A percentile compares a stretch with the other conserved stretches of the same genome.
Evolutionary conservation across 2,797 vertebrate genomes (phyloP).

Genomic region (Hydrocynus forskahlii): DNA sequence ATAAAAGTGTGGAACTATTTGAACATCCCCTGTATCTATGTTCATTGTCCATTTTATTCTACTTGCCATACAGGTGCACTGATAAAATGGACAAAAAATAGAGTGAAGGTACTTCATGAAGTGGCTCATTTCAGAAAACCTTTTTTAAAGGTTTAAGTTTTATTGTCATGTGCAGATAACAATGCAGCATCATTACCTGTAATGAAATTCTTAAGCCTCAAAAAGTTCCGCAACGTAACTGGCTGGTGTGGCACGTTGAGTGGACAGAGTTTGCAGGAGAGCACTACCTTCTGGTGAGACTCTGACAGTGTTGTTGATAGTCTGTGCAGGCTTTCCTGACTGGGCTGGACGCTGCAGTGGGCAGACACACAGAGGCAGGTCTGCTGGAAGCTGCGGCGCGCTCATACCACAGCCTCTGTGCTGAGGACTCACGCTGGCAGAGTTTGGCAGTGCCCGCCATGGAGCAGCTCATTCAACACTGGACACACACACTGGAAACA

Average conservation of each 20-base stretch:
- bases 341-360: slow-evolving; percentile 76
- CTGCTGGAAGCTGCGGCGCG: slow-evolving; percentile 85
- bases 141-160: no score
- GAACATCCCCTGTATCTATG: no score
- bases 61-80: no score
- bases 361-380: slow-evolving; percentile 71
- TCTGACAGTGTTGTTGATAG: slow-evolving; percentile 64
- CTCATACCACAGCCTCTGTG: slow-evolving; percentile 79
- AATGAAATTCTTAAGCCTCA: no score
- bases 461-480: slow-evolving; percentile 78
- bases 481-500: slow-evolving; percentile 75
- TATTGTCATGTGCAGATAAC: no score
- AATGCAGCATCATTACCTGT: no score
- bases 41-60: no score
- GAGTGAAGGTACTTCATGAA: no score
- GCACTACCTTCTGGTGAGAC: slow-evolving; percentile 22
- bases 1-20: no score
- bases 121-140: no score
- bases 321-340: slow-evolving; percentile 77
- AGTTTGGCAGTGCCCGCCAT: slow-evolving; percentile 69
- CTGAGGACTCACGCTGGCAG: slow-evolving; percentile 69
- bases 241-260: not conserved
- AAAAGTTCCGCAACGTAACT: no score
- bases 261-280: not conserved
- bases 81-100: no score